Conservation (phyloP, 2,113 vertebrate genomes). For the Phrynocephalus versicolor region DNA sequence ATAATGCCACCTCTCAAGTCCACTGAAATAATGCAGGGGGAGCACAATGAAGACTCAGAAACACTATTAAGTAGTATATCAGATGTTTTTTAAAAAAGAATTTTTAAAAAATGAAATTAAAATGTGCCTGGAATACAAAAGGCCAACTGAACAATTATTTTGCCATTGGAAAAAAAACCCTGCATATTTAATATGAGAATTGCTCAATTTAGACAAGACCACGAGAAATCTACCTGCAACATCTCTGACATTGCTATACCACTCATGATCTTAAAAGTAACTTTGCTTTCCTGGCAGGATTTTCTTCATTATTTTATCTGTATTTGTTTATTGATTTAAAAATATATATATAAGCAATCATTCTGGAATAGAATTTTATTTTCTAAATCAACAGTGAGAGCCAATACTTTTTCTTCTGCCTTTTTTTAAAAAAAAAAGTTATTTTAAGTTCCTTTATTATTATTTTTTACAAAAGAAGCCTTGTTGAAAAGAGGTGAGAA, state of each 20-base stretch:
- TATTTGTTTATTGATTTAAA: slow-evolving; percentile 21
- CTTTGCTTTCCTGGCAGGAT: slow-evolving; percentile 27
- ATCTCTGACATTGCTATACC: slow-evolving; percentile 35
- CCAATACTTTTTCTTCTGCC: not conserved
- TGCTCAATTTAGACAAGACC: not conserved
- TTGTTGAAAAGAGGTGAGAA: slow-evolving; percentile 40
- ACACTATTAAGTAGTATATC: not conserved
- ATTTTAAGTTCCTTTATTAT: slow-evolving; percentile 22
- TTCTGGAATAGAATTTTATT: slow-evolving; percentile 40
- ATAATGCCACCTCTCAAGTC: not conserved
- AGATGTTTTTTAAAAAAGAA: slow-evolving; percentile 14
- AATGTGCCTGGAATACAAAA: not conserved
- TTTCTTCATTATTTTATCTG: slow-evolving; percentile 44
- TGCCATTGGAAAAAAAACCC: not conserved
- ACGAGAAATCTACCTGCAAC: slow-evolving; percentile 25
- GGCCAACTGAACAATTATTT: not conserved
- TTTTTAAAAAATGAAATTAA: slow-evolving; percentile 8
- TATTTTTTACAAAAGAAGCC: slow-evolving; percentile 22
- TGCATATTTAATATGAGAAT: slow-evolving; percentile 17
- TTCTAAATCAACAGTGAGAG: slow-evolving; percentile 10
- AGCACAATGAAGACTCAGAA: not conserved
- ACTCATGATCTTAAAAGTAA: slow-evolving; percentile 24
- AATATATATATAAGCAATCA: too few relatives aligned
- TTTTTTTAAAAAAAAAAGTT: slow-evolving; percentile 17
- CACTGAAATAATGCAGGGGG: not conserved